Evolutionary conservation across 2,797 vertebrate genomes (phyloP).

Genomic region (Neostethus bicornis): DNA sequence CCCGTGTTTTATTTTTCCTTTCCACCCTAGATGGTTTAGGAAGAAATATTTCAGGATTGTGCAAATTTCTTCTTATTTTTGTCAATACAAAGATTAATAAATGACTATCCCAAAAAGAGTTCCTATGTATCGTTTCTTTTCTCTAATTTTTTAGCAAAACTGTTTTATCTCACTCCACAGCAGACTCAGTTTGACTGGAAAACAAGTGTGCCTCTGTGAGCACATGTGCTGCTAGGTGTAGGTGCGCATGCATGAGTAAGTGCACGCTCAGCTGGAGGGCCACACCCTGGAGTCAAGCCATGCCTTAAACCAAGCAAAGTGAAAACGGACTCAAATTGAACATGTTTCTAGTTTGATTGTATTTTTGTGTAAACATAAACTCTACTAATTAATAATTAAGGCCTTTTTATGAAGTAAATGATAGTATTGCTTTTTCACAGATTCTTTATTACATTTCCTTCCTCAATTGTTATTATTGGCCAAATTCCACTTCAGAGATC

Average conservation of each 20-base stretch:
- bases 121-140: constrained; percentile 11
- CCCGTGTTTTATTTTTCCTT: constrained; percentile 17
- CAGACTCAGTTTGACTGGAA: constrained; percentile 27
- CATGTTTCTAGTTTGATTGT: constrained; percentile 51
- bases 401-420: constrained; percentile 29
- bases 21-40: constrained; percentile 5
- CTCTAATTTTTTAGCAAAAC: constrained; percentile 31
- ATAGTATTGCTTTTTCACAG: constrained; percentile 31
- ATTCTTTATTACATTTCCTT: constrained; percentile 37
- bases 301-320: constrained; percentile 42
- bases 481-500: constrained; percentile 50
- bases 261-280: constrained; percentile 46
- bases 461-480: constrained; percentile 46
- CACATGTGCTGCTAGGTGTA: constrained; percentile 54
- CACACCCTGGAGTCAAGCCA: constrained; percentile 64
- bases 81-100: constrained; percentile 1
- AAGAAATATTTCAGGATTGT: constrained; percentile 16
- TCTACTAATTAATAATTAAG: too few species aligned
- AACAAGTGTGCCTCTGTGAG: constrained; percentile 48
- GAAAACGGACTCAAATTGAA: constrained; percentile 42
- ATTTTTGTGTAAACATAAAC: constrained; percentile 29
- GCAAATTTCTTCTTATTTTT: neutral
- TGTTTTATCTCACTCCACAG: constrained; percentile 37
- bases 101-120: too few species aligned
- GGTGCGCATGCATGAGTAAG: constrained; percentile 35